Conservation (phyloP, 2,888 invertebrate genomes). For the Torymus texanus region DNA sequence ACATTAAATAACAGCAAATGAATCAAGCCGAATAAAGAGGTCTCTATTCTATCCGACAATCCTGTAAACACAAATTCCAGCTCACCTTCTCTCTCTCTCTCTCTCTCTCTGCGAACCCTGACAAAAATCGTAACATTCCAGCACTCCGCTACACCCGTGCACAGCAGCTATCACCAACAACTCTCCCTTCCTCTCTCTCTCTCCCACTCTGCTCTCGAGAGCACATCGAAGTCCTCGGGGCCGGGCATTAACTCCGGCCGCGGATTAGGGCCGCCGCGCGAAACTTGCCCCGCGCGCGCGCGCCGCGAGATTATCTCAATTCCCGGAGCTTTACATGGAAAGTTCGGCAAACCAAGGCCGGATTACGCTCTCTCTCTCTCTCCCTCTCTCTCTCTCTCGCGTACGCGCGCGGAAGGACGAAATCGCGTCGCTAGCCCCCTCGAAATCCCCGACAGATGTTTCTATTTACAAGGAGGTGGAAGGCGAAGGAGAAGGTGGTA, state of each 20-base stretch:
- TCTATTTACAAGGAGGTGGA: conserved; percentile 62
- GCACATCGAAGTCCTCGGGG: conserved; percentile 33
- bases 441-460: conserved; percentile 70
- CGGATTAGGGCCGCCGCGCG: conserved; percentile 33
- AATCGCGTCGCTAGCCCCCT: conserved; percentile 63
- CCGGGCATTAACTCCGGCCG: conserved; percentile 43
- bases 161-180: no score
- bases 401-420: conserved; percentile 55
- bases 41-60: no score
- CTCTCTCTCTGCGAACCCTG: background rate
- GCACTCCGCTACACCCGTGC: no score
- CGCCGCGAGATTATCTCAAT: conserved; percentile 53
- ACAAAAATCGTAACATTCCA: no score
- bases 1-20: no score
- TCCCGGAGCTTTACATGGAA: conserved; percentile 47
- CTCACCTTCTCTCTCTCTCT: background rate
- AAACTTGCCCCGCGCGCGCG: conserved; percentile 31
- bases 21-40: no score
- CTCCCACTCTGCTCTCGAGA: background rate
- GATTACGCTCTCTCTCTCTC: conserved; percentile 27
- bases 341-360: conserved; percentile 41
- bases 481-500: no score
- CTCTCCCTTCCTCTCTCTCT: background rate
- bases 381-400: no score
- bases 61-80: background rate